Evolutionary conservation across 2,797 vertebrate species (phyloP), one percentile per base, ranked within the genome.

Genomic region (Nannoperca australis): DNA sequence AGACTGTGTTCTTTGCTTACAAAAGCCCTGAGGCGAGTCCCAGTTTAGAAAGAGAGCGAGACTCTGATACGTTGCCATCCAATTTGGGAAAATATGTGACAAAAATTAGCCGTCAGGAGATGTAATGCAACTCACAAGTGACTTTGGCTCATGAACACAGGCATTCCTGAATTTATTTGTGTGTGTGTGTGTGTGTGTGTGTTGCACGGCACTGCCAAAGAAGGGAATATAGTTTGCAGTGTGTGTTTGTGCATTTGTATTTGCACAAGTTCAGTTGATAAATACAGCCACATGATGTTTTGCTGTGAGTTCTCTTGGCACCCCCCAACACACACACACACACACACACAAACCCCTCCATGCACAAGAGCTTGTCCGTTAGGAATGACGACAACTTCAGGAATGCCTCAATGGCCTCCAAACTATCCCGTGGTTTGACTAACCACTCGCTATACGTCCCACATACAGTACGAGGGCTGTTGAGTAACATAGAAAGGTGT

Each of bases 231-330:
- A 51, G 74, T 73, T 78, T 76, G 60, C 51, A 72, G 47, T 53
- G 62, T 22, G 67, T 72, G 74, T 71, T 64, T 75, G 80, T 85
- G 78, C 44, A 5, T 67, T 70, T 73, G 75, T 66, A 14, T 85
- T 62, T 85, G 62, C 69, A 78, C 45, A 6, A 49, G 73, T 81
- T 85, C 63, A 84, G 69, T 22, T 66, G 61, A 72, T 77, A 76
- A 84, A 85, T 86, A 72, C 73, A 83, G 73, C 81, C 86, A 86
- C 81, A 91, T 92, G 91, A 91, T 89, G 88, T 89, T 90, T 88
- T 85, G 78, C 79, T 75, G 70, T 44, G 27, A 34, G 70, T 34
- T 65, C 15, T 32, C 53, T 65, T 83, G 85, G 82, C 77, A 81
- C 9, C 24, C 38, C 40, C 30, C 24, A 51, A 11, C 15, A 5